phyloP scores from a whole-genome alignment of 2,888 invertebrate genomes.

The Mesochorus sp. region DNA sequence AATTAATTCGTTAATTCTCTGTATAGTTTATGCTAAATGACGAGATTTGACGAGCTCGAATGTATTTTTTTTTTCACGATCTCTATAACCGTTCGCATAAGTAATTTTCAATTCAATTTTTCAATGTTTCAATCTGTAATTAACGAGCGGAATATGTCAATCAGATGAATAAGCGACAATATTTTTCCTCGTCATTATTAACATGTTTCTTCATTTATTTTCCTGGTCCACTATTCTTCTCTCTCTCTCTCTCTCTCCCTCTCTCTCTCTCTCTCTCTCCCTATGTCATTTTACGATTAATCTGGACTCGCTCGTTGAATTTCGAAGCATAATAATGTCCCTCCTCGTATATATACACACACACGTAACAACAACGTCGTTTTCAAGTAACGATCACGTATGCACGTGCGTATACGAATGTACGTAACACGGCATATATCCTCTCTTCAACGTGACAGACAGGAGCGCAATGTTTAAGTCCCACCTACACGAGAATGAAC shows the following conservation, averaged over 20 bases:
- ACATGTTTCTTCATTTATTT: background rate
- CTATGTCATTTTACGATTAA: background rate
- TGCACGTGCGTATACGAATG: slow-evolving; percentile 33
- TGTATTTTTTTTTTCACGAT: too few species aligned
- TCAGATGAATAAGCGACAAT: too few species aligned
- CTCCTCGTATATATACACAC: background rate
- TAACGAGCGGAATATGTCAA: too few species aligned
- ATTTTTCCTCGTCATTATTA: too few species aligned
- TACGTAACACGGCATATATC: slow-evolving; percentile 19
- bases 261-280: too few species aligned
- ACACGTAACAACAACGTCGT: slow-evolving; percentile 17
- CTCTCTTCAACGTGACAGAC: slow-evolving; percentile 32
- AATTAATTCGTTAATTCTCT: too few species aligned
- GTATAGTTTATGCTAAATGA: too few species aligned
- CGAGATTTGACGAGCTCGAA: too few species aligned
- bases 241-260: too few species aligned
- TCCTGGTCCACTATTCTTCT: background rate
- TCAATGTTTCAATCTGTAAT: too few species aligned
- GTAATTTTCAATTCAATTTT: too few species aligned
- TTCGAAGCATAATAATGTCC: slow-evolving; percentile 12
- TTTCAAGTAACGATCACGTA: slow-evolving; percentile 30
- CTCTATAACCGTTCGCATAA: too few species aligned
- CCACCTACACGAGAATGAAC: slow-evolving; percentile 29
- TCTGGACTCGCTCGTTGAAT: slow-evolving; percentile 17
- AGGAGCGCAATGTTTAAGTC: slow-evolving; percentile 38